These are phyloP conservation scores for Tethea ocularis DNA, from an alignment of 2,888 invertebrate species.

Conservation along the genomic window DNA sequence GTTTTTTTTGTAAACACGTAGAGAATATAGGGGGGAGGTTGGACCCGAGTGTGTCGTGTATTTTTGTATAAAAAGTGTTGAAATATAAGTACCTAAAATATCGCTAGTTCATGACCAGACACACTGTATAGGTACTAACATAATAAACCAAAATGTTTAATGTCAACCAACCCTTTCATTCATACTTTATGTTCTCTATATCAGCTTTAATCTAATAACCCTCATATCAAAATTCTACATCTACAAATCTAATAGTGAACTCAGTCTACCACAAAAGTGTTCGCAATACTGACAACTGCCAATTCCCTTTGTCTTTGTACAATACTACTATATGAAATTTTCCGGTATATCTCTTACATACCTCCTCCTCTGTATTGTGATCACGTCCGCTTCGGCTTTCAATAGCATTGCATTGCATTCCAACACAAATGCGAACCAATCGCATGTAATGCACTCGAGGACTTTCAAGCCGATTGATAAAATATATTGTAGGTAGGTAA, in stretches of 20 bases:
- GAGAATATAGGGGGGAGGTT: too few relatives aligned
- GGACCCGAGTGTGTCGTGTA: too few relatives aligned
- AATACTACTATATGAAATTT: neutral
- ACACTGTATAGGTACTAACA: too few relatives aligned
- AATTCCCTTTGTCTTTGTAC: neutral
- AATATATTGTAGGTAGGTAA: neutral
- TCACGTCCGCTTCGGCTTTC: conserved; percentile 8
- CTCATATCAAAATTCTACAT: neutral
- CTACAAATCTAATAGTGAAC: neutral
- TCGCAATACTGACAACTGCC: neutral
- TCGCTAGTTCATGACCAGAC: too few relatives aligned
- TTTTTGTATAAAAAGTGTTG: too few relatives aligned
- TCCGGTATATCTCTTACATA: neutral
- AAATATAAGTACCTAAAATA: too few relatives aligned
- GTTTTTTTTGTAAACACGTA: too few relatives aligned
- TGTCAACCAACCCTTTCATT: too few relatives aligned
- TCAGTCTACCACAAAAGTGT: neutral
- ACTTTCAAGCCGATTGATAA: neutral
- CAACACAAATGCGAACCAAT: neutral
- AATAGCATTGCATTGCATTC: conserved; percentile 3
- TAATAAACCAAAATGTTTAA: too few relatives aligned
- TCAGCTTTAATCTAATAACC: too few relatives aligned
- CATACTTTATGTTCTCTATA: too few relatives aligned
- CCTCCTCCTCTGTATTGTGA: neutral
- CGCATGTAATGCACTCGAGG: neutral